These are phyloP conservation scores for Nematostella vectensis DNA, from an alignment of 92 coral and sea anemone genomes.

Conservation along the genomic window DNA sequence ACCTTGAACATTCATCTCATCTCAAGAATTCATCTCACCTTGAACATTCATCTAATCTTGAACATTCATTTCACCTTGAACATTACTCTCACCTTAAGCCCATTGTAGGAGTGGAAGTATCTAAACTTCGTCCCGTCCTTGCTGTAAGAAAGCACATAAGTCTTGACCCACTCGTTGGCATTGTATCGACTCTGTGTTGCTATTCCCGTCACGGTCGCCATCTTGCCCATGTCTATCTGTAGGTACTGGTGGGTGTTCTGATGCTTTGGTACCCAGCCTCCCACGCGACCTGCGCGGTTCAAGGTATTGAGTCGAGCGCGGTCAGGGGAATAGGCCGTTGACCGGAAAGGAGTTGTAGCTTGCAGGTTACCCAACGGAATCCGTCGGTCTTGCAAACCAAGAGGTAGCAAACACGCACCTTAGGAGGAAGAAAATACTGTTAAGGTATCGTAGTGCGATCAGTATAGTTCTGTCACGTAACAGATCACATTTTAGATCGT, in stretches of 20 bases:
- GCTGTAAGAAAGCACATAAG: slow-evolving; percentile 44
- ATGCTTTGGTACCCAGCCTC: slow-evolving; percentile 54
- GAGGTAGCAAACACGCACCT: slow-evolving; percentile 51
- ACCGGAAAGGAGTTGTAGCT: slow-evolving; percentile 45
- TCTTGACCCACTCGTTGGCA: slow-evolving; percentile 42
- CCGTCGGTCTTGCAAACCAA: slow-evolving; percentile 58
- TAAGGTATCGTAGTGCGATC: no score
- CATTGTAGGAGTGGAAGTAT: slow-evolving; percentile 31
- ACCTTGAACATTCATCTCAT: no score
- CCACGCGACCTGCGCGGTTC: slow-evolving; percentile 32
- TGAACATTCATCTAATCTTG: no score
- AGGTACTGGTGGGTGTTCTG: slow-evolving; percentile 45
- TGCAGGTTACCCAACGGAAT: slow-evolving; percentile 41
- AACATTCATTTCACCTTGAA: no score
- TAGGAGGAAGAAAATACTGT: neutral
- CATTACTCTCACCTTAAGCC: slow-evolving; percentile 41
- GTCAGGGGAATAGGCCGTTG: slow-evolving; percentile 48
- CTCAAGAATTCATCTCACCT: no score
- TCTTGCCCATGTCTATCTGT: slow-evolving; percentile 42
- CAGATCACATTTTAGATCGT: no score
- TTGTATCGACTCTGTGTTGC: slow-evolving; percentile 56
- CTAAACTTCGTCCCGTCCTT: slow-evolving; percentile 28
- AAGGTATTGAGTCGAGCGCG: slow-evolving; percentile 41
- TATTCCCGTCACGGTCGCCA: slow-evolving; percentile 43
- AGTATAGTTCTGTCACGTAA: no score